Evolutionary conservation across 1,140 invertebrate genomes (phyloP).

Genomic region (Pectinophora gossypiella): DNA sequence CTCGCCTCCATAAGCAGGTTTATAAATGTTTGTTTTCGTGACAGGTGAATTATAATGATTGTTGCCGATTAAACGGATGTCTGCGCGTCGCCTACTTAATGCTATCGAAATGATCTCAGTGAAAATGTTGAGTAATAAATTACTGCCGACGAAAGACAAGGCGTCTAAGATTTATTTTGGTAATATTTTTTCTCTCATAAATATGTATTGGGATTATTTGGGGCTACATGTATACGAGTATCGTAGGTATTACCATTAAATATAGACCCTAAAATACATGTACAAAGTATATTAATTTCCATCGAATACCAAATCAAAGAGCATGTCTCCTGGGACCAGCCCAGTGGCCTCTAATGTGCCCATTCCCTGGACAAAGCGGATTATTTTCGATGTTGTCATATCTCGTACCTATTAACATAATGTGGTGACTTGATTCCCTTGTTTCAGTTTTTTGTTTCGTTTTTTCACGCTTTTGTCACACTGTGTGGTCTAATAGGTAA

Average conservation of each 20-base stretch:
- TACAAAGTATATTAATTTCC: slow-evolving; percentile 54
- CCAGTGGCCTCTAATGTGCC: slow-evolving; percentile 43
- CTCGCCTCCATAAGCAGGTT: slow-evolving; percentile 26
- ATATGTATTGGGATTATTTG: too few relatives aligned
- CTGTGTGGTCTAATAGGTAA: slow-evolving; percentile 44
- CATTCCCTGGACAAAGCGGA: slow-evolving; percentile 62
- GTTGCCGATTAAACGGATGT: background rate
- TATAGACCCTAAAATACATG: slow-evolving; percentile 28
- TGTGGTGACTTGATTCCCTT: slow-evolving; percentile 47
- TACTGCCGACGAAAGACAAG: too few relatives aligned
- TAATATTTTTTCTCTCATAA: too few relatives aligned
- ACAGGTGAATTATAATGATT: slow-evolving; percentile 35
- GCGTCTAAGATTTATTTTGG: too few relatives aligned
- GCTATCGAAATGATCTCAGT: too few relatives aligned
- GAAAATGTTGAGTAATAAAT: too few relatives aligned
- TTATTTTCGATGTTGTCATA: slow-evolving; percentile 64
- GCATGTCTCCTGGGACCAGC: slow-evolving; percentile 38
- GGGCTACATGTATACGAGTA: too few relatives aligned
- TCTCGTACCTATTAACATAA: slow-evolving; percentile 58
- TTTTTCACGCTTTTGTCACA: slow-evolving; percentile 30
- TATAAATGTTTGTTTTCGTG: slow-evolving; percentile 51
- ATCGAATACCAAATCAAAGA: slow-evolving; percentile 68
- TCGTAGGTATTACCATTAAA: slow-evolving; percentile 29
- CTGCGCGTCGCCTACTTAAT: too few relatives aligned
- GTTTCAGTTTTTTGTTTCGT: slow-evolving; percentile 38